A percentile compares a stretch with the other conserved stretches of the same genome.
Conservation (phyloP, 2,888 invertebrate genomes). For the Strigamia maritima region DNA sequence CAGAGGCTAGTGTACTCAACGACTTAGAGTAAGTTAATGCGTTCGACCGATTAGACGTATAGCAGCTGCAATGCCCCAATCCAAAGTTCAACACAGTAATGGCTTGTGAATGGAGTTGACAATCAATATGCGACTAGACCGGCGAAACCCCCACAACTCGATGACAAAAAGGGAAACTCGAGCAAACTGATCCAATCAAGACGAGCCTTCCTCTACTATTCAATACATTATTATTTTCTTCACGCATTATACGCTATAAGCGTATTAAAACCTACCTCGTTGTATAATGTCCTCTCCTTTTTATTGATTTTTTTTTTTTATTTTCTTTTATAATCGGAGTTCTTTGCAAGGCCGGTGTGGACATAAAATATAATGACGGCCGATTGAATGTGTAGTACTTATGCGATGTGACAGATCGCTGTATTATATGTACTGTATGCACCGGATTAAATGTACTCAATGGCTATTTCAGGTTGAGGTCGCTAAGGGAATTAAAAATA, state of each 20-base stretch:
- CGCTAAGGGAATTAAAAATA: too few relatives aligned
- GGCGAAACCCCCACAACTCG: slow-evolving; percentile 24
- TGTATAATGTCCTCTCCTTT: background rate
- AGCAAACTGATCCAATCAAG: slow-evolving; percentile 32
- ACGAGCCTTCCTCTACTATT: background rate
- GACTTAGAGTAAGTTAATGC: slow-evolving; percentile 30
- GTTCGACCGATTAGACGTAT: slow-evolving; percentile 22
- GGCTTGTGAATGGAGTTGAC: slow-evolving; percentile 8
- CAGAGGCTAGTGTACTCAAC: slow-evolving; percentile 18
- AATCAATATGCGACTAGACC: slow-evolving; percentile 9
- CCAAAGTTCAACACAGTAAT: slow-evolving; percentile 30
- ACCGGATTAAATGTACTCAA: background rate
- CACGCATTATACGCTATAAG: slow-evolving; percentile 25
- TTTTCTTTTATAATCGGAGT: slow-evolving; percentile 15
- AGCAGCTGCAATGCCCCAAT: slow-evolving; percentile 28
- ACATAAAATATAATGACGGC: slow-evolving; percentile 9
- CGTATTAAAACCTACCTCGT: slow-evolving; percentile 12
- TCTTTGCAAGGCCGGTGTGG: background rate
- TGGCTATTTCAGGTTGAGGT: too few relatives aligned
- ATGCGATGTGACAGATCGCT: slow-evolving; percentile 8
- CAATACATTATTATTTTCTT: slow-evolving; percentile 14
- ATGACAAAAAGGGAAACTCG: slow-evolving; percentile 26
- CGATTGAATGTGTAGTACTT: background rate
- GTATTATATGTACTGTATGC: background rate
- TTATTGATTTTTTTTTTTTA: background rate